Base-by-base conservation (phyloP, 2,888 invertebrate species). In the Criorhina ranunculi region DNA sequence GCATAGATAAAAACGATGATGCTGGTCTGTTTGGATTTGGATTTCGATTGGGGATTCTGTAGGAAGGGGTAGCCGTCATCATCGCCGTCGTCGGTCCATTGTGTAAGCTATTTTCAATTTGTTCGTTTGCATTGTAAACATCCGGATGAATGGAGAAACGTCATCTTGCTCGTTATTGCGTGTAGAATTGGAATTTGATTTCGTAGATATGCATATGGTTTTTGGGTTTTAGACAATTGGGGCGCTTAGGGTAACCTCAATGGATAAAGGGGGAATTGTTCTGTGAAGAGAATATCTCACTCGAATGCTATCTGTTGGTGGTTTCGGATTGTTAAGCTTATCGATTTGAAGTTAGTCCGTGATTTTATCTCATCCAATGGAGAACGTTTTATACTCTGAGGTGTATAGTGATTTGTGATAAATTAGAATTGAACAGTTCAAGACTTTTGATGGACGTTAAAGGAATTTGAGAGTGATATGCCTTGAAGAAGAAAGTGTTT, bases 101-200 rank as follows among this genome's bases (percentile, higher is more conserved):
- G 70, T 78, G 69, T 62, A 79, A 75, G 75, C 51, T 70, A 57
- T 55, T 76, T 80, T 46, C 70, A 85, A 85, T 80, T 69, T 70
- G 59, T 76, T 64, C 59, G 66, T n/a, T 49, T 80, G 80, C 80
- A 85, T 53, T 80, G 75, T 85, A 85, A 85, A 85, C 85, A 85
- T 85, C 85, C 85, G 85, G 72, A 70, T 53, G 40, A 70, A 51
- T 62, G 35, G 57, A 69, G 72, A 69, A 69, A 64, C 83, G 83
- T 79, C 83, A 79, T 83, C 62, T 53, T 31, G 37, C 31, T 33
- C 40, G 57, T 66, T 49, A 35, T 51, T 62, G 33, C 62, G 53
- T 57, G 55, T 37, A 31, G 62, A 69, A 69, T 62, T 72, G 33
- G 40, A 46, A 72, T 66, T 67, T 66, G 51, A 78, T 78, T 72